Base-by-base conservation (phyloP, 2,113 vertebrate species). In the Erinaceus europaeus region DNA sequence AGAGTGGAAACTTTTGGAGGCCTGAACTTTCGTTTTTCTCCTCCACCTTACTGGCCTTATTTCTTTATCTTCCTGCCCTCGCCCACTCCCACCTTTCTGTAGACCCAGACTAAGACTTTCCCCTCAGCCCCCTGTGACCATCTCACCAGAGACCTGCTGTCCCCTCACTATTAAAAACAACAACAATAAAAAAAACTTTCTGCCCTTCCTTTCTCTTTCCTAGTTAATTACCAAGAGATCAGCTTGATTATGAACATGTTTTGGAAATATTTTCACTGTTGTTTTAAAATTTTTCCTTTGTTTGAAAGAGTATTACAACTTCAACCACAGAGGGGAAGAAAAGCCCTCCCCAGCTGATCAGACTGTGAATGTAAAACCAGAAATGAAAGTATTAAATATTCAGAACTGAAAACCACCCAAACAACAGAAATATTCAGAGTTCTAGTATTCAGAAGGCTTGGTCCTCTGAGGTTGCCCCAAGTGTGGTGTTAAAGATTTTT, bases 261-360 rank as follows among this genome's bases (percentile, higher is more conserved):
- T 93, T 72, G 67, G 84, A 94, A 92, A 94, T 74, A 90, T 81
- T 89, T 91, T 94, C 84, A 84, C 68, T 82, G 89, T 68, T 91
- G 90, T 92, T 95, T 91, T 72, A 62, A 59, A 84, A 52, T 1
- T 11, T 81, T 81, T 67, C 84, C 89, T 90, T 93, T 90, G 75
- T 93, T 90, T 94, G 89, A 91, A 92, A 93, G 48, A 91, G 84
- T 84, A 65, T 86, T 83, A 82, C 27, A 87, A 75, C 71, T 91
- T 80, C 72, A 90, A 78, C 89, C 67, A 0, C 92, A 94, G n/a
- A 27, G 53, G 38, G 40, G 77, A 77, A 62, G 76, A 83, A 93
- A 88, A 42, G 13, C n/a, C 50, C 83, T 62, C 36, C 27, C 68
- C 38, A 44, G 79, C 7, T 2, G 57, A 77, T 64, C 75, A 73